Evolutionary conservation across 1,140 invertebrate species (phyloP), one percentile per base, ranked within the genome.

Genomic region (Gonioctena quinquepunctata): DNA sequence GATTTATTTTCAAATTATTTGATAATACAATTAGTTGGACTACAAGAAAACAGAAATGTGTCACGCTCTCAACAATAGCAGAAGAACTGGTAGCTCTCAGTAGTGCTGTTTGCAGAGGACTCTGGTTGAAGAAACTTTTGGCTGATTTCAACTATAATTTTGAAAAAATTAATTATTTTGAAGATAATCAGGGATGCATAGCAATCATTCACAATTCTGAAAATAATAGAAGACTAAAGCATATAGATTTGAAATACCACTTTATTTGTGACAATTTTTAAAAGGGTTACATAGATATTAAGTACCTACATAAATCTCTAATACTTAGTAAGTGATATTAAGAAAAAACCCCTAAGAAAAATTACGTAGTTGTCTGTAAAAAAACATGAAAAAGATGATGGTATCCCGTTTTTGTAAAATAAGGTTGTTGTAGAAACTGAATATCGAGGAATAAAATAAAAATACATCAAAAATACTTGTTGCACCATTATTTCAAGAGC

Each of bases 1-100:
- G 49, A 76, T 79, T 21, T 76, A n/a, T 75, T 70, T 73, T 83
- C 42, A 76, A 74, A 63, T 21, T 82, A 18, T 75, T 74, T 64
- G 74, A 69, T 23, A 73, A 70, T 52, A 73, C 72, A 11, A 62
- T 78, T n/a, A 23, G 23, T 52, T 77, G 74, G 71, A 25, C 57
- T 54, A 73, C 62, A 8, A 70, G 66, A 28, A 76, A 74, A 61
- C 73, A 75, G 64, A 59, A 56, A 21, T 63, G 62, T 62, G 68
- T 72, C 1, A 23, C 66, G 13, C 27, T 75, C 21, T 78, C 70
- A 49, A 63, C 50, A n/a, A 74, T 71, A 87, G 74, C 91, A 91
- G 80, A 90, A 89, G 79, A 78, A 48, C 77, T 76, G 50, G 64
- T 77, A 16, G 62, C 74, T 56, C 54, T 75, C 13, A 66, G 60